Evolutionary conservation across 1,140 invertebrate species (phyloP), one percentile per base, ranked within the genome.

Genomic region (Papilio polyxenes): DNA sequence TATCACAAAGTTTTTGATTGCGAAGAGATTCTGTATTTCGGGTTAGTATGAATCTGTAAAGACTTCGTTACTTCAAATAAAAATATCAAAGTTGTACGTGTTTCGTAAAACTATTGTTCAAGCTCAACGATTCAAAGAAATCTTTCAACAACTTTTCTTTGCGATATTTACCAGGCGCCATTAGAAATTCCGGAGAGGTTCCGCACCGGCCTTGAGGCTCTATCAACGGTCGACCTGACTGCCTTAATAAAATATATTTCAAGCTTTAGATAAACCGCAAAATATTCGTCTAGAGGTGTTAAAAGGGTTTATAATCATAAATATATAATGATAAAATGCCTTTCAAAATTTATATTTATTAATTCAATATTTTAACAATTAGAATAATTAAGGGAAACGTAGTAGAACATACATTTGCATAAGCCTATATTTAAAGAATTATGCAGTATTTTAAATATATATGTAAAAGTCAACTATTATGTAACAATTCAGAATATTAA

Each of bases 121-220:
- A 72, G 13, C 65, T 72, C n/a, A 23, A 62, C 53, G 53, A 56
- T 62, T 72, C 65, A 72, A 72, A 72, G 65, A 72, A 72, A 72
- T 72, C 65, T 72, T 72, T 72, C 65, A 37, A 72, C 65, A 72
- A 72, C 65, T 72, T 72, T 72, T 72, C 65, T 72, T 72, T 72
- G 65, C 23, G 65, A 72, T 72, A 72, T 72, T 72, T 72, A 72
- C 65, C 65, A 31, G 65, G 65, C 13, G 65, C 65, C 65, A 72
- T 72, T 72, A 72, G 23, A 72, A 40, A 72, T 72, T 72, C 65
- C 31, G 65, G 31, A 72, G 65, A 72, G 65, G 65, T 72, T 72
- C 11, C 11, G 65, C 65, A 31, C 65, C 65, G 65, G 65, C 65
- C 65, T 72, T 72, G 65, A 72, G 65, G 65, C 65, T 72, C 65